phyloP scores from a whole-genome alignment of 2,113 vertebrate genomes.

The Scalopus aquaticus region DNA sequence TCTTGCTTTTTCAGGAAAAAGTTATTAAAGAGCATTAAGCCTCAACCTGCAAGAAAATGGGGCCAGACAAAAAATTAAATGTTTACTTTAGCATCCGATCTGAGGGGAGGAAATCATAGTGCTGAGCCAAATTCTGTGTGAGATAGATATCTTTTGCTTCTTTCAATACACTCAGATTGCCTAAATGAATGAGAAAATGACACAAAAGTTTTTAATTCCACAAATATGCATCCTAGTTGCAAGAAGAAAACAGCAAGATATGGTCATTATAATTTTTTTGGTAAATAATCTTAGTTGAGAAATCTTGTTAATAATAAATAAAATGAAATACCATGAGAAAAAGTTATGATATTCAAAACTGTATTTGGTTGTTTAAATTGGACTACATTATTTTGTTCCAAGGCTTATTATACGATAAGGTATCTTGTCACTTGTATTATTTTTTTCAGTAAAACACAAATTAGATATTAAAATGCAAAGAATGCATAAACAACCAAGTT shows the following conservation, averaged over 20 bases:
- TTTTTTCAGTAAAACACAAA: conserved; percentile 8
- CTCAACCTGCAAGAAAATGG: neutral
- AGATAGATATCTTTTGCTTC: neutral
- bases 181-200: conserved; percentile 4
- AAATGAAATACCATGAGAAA: conserved; percentile 41
- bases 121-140: conserved; percentile 6
- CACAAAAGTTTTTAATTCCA: conserved; percentile 21
- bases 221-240: conserved; percentile 30
- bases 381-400: conserved; percentile 56
- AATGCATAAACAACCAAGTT: neutral
- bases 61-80: neutral
- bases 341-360: conserved; percentile 62
- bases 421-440: conserved; percentile 46
- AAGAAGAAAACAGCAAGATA: conserved; percentile 34
- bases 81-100: neutral
- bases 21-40: neutral
- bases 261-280: conserved; percentile 70
- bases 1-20: neutral
- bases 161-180: conserved; percentile 21
- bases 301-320: conserved; percentile 72
- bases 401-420: conserved; percentile 59
- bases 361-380: conserved; percentile 74
- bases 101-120: neutral
- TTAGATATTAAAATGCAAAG: conserved; percentile 57
- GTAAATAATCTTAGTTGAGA: conserved; percentile 64